Percentiles rank a stretch among this genome's conserved stretches.
These are phyloP conservation scores for Hydrotaea diabolus DNA, from an alignment of 2,888 invertebrate genomes.

Conservation along the genomic window DNA sequence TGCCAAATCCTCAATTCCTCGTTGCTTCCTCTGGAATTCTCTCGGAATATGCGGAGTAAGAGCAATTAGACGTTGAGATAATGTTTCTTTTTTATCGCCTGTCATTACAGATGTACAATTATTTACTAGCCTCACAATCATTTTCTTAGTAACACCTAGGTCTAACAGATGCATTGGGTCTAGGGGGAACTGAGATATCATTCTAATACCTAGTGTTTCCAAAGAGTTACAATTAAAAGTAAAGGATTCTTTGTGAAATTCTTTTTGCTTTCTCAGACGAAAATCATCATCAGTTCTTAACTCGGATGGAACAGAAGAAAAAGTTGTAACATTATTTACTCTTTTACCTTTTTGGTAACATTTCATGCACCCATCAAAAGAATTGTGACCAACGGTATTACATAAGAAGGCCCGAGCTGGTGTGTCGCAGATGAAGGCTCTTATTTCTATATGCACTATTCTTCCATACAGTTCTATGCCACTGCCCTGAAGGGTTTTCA, in stretches of 20 bases:
- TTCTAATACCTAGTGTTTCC: background rate
- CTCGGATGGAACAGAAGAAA: background rate
- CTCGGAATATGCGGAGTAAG: background rate
- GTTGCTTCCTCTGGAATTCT: conserved; percentile 26
- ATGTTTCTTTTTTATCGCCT: background rate
- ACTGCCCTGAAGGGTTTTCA: background rate
- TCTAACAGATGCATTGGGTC: conserved; percentile 16
- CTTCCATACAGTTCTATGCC: background rate
- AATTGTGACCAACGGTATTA: conserved; percentile 15
- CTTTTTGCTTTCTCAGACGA: background rate
- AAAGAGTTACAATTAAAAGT: background rate
- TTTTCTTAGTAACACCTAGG: conserved; percentile 17
- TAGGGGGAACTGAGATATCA: conserved; percentile 17
- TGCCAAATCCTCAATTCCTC: conserved; percentile 11
- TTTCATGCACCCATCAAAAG: conserved; percentile 7
- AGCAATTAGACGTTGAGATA: too few species aligned
- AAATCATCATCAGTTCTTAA: conserved; percentile 6
- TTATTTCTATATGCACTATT: background rate
- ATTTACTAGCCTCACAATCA: background rate
- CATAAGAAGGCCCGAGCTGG: conserved; percentile 19
- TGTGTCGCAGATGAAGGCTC: conserved; percentile 38
- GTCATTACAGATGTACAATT: background rate
- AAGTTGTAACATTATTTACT: background rate
- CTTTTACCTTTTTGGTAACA: conserved; percentile 8
- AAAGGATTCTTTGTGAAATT: background rate